A percentile compares a stretch with the other conserved stretches of the same genome.
phyloP scores from a whole-genome alignment of 2,888 invertebrate genomes.

The Venustoraphidia nigricollis region DNA sequence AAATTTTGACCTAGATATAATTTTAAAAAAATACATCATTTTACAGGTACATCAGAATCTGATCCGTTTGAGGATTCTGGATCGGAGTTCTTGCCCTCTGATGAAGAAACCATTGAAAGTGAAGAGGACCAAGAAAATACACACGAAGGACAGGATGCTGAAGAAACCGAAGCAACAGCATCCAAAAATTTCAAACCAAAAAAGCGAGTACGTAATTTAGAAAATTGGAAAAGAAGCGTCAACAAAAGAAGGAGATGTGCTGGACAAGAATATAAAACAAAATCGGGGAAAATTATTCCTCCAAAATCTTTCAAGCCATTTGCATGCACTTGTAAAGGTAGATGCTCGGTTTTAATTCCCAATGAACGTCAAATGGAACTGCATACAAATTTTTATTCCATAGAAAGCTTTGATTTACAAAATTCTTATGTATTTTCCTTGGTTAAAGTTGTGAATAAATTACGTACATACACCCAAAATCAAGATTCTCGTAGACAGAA shows the following conservation, averaged over 20 bases:
- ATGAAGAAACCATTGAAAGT: background rate
- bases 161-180: background rate
- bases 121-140: background rate
- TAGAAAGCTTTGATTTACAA: background rate
- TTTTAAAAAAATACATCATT: background rate
- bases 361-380: background rate
- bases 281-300: slow-evolving; percentile 3
- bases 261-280: slow-evolving; percentile 10
- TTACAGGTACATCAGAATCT: background rate
- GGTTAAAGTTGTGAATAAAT: background rate
- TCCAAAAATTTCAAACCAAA: slow-evolving; percentile 2
- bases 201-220: slow-evolving; percentile 8
- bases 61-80: background rate
- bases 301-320: slow-evolving; percentile 9
- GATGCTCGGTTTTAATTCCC: background rate
- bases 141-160: background rate
- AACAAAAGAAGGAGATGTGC: slow-evolving; percentile 9
- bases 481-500: slow-evolving; percentile 5
- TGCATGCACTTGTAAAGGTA: background rate
- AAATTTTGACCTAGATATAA: too few relatives aligned
- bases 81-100: background rate
- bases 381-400: background rate
- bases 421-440: background rate
- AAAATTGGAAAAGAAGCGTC: slow-evolving; percentile 9
- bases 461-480: background rate